These are phyloP conservation scores for Ophioninae sp. DNA, from an alignment of 2,888 invertebrate species.

Conservation along the genomic window DNA sequence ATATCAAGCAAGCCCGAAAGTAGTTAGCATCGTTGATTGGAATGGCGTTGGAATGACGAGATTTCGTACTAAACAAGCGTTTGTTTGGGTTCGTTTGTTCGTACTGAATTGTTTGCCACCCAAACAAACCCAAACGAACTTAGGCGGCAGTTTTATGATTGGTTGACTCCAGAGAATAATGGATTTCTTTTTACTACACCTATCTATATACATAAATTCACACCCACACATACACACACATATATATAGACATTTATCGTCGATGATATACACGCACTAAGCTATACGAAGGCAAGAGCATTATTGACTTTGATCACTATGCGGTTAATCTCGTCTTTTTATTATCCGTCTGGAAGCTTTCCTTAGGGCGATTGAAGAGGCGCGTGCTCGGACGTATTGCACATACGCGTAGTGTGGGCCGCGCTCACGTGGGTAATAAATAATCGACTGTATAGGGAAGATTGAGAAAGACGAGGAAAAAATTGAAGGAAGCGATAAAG, in stretches of 20 bases:
- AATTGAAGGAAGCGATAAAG: constrained; percentile 59
- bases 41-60: too few relatives aligned
- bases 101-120: too few relatives aligned
- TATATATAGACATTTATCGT: constrained; percentile 16
- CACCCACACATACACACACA: background rate
- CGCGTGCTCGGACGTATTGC: constrained; percentile 59
- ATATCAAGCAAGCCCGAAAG: too few relatives aligned
- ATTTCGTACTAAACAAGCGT: too few relatives aligned
- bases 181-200: too few relatives aligned
- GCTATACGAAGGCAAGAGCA: constrained; percentile 20
- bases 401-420: constrained; percentile 47
- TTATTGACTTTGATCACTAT: constrained; percentile 57
- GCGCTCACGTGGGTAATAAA: constrained; percentile 68
- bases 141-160: too few relatives aligned
- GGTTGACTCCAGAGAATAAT: too few relatives aligned
- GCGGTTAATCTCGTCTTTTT: constrained; percentile 42
- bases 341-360: constrained; percentile 39
- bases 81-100: too few relatives aligned
- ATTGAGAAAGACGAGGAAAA: constrained; percentile 61
- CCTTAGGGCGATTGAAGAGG: constrained; percentile 45
- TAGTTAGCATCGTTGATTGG: too few relatives aligned
- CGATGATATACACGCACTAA: constrained; percentile 12
- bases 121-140: too few relatives aligned
- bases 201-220: background rate
- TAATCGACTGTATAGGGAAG: constrained; percentile 69